Evolutionary conservation across 1,140 invertebrate genomes (phyloP).

Genomic region (Zaprionus camerounensis): DNA sequence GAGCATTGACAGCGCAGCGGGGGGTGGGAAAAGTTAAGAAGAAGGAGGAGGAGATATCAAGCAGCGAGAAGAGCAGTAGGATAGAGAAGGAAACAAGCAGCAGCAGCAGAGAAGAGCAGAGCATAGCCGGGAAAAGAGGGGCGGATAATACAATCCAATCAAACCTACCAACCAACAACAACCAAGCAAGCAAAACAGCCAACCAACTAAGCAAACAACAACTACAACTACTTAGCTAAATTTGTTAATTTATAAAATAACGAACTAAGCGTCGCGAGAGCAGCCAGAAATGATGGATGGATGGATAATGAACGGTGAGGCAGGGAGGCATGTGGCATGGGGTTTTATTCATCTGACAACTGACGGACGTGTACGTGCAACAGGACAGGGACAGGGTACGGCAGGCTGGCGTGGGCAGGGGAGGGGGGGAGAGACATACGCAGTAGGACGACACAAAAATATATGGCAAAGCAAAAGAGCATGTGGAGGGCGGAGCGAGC

Average conservation of each 20-base stretch:
- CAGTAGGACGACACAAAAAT: background rate
- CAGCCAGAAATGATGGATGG: slow-evolving; percentile 62
- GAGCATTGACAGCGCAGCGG: slow-evolving; percentile 55
- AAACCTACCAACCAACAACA: slow-evolving; percentile 64
- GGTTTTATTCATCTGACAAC: slow-evolving; percentile 29
- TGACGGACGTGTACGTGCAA: slow-evolving; percentile 4
- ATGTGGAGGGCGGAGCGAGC: slow-evolving; percentile 8
- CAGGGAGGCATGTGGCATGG: slow-evolving; percentile 17
- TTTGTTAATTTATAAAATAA: slow-evolving; percentile 83
- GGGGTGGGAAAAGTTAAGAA: slow-evolving; percentile 9
- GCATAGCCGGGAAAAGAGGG: slow-evolving; percentile 13
- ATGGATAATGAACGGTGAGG: slow-evolving; percentile 31
- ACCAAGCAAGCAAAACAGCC: slow-evolving; percentile 45
- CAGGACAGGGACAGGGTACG: background rate
- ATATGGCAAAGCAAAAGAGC: background rate
- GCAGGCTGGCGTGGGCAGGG: background rate
- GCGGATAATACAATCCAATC: slow-evolving; percentile 64
- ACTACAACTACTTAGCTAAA: slow-evolving; percentile 82
- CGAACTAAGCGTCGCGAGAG: slow-evolving; percentile 72
- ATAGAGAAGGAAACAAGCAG: slow-evolving; percentile 9
- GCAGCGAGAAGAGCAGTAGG: slow-evolving; percentile 11
- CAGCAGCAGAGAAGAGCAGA: slow-evolving; percentile 22
- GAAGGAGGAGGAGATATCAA: slow-evolving; percentile 11
- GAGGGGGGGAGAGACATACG: background rate
- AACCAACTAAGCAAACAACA: slow-evolving; percentile 48